These are phyloP conservation scores for Sclerodermus sp. DNA, from an alignment of 2,888 invertebrate genomes.

Conservation along the genomic window DNA sequence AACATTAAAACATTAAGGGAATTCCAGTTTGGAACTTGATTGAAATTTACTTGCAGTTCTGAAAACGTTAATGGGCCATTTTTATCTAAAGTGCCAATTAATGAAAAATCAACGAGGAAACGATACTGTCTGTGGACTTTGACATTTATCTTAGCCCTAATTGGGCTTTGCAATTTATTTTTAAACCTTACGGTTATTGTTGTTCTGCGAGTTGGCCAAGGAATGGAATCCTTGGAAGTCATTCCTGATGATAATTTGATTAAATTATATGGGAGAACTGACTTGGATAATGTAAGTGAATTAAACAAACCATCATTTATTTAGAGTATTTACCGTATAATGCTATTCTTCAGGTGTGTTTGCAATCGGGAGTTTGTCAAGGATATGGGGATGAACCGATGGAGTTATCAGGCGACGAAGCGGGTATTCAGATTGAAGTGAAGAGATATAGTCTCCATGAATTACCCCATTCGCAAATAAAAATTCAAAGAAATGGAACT, in stretches of 20 bases:
- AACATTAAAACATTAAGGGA: background rate
- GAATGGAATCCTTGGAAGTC: conserved; percentile 84
- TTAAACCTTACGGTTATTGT: conserved; percentile 80
- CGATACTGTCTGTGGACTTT: conserved; percentile 71
- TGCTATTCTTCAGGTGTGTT: conserved; percentile 45
- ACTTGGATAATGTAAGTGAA: conserved; percentile 73
- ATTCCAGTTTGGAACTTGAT: background rate
- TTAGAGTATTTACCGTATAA: background rate
- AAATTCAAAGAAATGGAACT: conserved; percentile 68
- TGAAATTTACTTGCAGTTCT: conserved; percentile 4
- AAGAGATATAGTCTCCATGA: conserved; percentile 39
- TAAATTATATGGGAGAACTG: conserved; percentile 77
- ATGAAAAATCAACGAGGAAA: conserved; percentile 38
- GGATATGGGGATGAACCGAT: conserved; percentile 57
- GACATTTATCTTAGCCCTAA: conserved; percentile 71
- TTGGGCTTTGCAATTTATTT: conserved; percentile 71
- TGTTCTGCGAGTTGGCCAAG: conserved; percentile 77
- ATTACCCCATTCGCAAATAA: conserved; percentile 33
- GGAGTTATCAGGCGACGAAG: conserved; percentile 52
- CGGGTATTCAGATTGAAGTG: conserved; percentile 50
- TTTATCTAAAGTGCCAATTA: conserved; percentile 10
- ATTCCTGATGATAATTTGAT: conserved; percentile 73
- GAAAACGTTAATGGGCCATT: conserved; percentile 19
- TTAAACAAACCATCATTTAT: background rate
- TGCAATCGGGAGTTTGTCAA: conserved; percentile 52